Percentiles rank a stretch among this genome's conserved stretches.
Conservation (phyloP, 1,140 invertebrate genomes). For the Drosophila insularis region DNA sequence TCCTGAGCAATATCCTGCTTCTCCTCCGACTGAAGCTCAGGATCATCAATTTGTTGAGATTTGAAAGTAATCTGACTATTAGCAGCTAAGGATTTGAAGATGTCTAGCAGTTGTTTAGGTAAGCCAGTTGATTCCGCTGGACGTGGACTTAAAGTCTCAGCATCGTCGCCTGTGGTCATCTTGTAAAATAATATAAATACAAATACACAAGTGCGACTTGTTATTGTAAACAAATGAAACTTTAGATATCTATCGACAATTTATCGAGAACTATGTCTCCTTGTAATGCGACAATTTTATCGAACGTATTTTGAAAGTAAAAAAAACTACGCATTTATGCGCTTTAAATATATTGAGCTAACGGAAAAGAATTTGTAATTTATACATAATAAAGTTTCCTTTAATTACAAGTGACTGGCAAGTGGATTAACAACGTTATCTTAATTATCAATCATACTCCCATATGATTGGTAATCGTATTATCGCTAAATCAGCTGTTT, state of each 20-base stretch:
- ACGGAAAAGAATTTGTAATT: too few species aligned
- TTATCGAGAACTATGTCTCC: background rate
- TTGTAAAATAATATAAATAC: conserved; percentile 37
- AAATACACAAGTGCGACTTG: background rate
- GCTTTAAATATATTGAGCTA: too few species aligned
- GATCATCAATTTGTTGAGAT: conserved; percentile 90
- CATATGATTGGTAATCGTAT: background rate
- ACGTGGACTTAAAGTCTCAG: background rate
- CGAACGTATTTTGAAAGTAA: too few species aligned
- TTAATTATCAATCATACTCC: too few species aligned
- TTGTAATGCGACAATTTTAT: background rate
- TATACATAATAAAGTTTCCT: too few species aligned
- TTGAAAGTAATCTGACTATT: conserved; percentile 85
- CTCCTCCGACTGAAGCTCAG: conserved; percentile 87
- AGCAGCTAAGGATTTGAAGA: conserved; percentile 57
- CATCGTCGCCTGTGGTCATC: conserved; percentile 46
- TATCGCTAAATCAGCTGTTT: background rate
- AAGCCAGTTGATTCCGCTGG: background rate
- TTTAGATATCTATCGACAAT: background rate
- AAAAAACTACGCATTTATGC: too few species aligned
- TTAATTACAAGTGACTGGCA: too few species aligned
- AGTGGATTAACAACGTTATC: too few species aligned
- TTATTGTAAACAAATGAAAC: conserved; percentile 55
- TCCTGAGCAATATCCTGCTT: conserved; percentile 88
- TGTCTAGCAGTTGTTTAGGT: conserved; percentile 51